phyloP scores from a whole-genome alignment of 2,888 invertebrate genomes.

The Patella pellucida region DNA sequence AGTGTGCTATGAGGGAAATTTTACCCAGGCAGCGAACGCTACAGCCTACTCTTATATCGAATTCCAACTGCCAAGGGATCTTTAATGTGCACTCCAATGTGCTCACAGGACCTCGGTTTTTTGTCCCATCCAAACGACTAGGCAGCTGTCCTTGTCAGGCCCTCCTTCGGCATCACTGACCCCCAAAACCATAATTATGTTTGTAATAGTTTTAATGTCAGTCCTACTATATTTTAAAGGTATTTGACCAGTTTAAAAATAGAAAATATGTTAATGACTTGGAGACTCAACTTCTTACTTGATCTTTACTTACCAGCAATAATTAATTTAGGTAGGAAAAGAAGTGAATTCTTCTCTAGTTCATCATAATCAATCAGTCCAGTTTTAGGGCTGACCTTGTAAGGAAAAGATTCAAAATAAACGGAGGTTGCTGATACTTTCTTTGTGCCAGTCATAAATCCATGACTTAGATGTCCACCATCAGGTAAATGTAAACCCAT shows the following conservation, averaged over 20 bases:
- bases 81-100: too few relatives aligned
- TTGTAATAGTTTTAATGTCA: not conserved
- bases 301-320: constrained; percentile 80
- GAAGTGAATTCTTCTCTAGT: constrained; percentile 83
- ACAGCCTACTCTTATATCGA: too few relatives aligned
- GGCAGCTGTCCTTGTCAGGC: too few relatives aligned
- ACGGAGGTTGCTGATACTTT: constrained; percentile 97
- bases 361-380: constrained; percentile 95
- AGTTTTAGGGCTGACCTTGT: constrained; percentile 84
- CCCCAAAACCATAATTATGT: not conserved
- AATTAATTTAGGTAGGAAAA: constrained; percentile 93
- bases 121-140: too few relatives aligned
- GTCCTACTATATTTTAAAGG: not conserved
- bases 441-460: constrained; percentile 89
- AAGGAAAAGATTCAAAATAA: constrained; percentile 98
- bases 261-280: not conserved
- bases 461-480: constrained; percentile 85
- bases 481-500: constrained; percentile 97
- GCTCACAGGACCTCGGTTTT: too few relatives aligned
- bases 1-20: too few relatives aligned
- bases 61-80: too few relatives aligned
- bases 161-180: too few relatives aligned
- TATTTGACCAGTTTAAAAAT: not conserved
- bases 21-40: too few relatives aligned
- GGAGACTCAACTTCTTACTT: not conserved